These are phyloP conservation scores for Ceratina australensis DNA, from an alignment of 1,140 invertebrate genomes.

Conservation along the genomic window DNA sequence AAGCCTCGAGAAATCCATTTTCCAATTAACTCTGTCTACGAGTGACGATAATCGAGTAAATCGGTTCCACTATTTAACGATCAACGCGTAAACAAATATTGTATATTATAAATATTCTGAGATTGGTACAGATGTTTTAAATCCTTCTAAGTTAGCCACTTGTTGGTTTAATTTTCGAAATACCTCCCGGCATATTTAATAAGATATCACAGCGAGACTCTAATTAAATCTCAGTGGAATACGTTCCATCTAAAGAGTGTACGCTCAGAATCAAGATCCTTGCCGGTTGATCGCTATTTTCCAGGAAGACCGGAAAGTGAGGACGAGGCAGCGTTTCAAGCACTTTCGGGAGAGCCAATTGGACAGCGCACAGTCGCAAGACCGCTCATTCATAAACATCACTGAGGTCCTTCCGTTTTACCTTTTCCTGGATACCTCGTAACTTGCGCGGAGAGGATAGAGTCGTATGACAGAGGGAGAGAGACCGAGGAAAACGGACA, in stretches of 20 bases:
- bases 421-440: constrained; percentile 23
- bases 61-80: no score
- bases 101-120: no score
- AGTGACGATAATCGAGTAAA: background rate
- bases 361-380: constrained; percentile 34
- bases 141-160: no score
- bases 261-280: background rate
- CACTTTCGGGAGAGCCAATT: constrained; percentile 41
- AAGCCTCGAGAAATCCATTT: constrained; percentile 9
- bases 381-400: constrained; percentile 65
- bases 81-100: no score
- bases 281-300: constrained; percentile 22
- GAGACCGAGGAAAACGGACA: constrained; percentile 8
- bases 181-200: background rate
- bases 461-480: background rate
- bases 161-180: background rate
- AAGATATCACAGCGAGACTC: background rate
- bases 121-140: no score
- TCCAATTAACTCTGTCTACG: constrained; percentile 9
- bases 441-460: constrained; percentile 6
- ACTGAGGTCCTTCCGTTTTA: constrained; percentile 38
- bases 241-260: no score
- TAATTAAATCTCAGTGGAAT: background rate
- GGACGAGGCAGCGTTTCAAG: background rate
- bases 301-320: background rate